Percentiles rank a stretch among this genome's conserved stretches.
phyloP scores from a whole-genome alignment of 2,797 vertebrate genomes.

The Galagoides demidoff region DNA sequence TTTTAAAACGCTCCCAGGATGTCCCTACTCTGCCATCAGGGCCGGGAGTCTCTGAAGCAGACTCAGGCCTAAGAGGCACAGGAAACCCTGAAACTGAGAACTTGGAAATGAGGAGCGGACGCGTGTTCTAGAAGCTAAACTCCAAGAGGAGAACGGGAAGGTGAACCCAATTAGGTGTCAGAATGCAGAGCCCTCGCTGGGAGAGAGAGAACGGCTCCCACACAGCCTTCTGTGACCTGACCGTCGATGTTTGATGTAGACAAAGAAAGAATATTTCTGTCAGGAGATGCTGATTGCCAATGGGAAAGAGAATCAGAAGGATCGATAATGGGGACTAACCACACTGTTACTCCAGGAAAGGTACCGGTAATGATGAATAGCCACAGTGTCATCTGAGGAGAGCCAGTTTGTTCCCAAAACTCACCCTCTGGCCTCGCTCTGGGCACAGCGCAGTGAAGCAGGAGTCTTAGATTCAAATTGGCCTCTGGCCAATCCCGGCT shows the following conservation, averaged over 20 bases:
- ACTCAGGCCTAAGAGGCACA: neutral
- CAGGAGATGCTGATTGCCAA: neutral
- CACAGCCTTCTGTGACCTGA: neutral
- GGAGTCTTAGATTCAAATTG: neutral
- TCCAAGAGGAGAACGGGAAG: neutral
- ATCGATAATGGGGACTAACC: neutral
- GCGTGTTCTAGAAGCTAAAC: slow-evolving; percentile 5
- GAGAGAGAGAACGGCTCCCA: neutral
- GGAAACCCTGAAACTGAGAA: neutral
- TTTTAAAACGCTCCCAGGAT: neutral
- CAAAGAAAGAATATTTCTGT: neutral
- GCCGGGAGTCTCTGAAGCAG: neutral
- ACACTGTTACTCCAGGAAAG: neutral
- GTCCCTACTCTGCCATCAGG: neutral
- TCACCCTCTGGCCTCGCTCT: neutral
- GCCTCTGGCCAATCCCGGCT: neutral
- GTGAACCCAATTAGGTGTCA: neutral
- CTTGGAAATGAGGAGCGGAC: neutral
- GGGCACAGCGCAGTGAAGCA: neutral
- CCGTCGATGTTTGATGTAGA: neutral
- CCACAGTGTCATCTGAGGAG: neutral
- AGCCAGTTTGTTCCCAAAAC: neutral
- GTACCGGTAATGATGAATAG: neutral
- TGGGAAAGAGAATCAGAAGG: neutral
- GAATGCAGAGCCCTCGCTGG: neutral